Conservation (phyloP, 2,113 vertebrate species). For the Proteles cristata region DNA sequence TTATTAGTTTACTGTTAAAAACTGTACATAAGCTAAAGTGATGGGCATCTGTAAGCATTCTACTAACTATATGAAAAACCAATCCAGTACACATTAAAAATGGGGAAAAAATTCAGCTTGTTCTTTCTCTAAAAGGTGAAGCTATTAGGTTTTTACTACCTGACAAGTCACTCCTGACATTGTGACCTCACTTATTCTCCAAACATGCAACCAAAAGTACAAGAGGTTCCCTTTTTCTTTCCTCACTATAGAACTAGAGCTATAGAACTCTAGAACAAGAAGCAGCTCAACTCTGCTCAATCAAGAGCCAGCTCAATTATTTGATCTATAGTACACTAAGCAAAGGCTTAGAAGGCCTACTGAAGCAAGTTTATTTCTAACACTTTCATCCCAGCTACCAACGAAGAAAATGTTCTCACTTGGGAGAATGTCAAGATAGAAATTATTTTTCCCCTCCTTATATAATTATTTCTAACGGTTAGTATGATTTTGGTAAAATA, state of each 20-base stretch:
- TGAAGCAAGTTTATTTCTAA: neutral
- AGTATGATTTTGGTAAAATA: constrained; percentile 34
- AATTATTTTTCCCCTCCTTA: neutral
- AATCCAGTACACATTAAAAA: neutral
- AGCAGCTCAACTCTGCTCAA: neutral
- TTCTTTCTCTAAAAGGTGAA: constrained; percentile 7
- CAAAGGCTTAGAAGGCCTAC: neutral
- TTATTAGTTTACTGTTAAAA: constrained; percentile 38
- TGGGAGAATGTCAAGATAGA: neutral
- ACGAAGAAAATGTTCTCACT: neutral
- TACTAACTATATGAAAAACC: neutral
- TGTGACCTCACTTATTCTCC: neutral
- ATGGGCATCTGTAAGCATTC: constrained; percentile 17
- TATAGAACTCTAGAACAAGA: neutral
- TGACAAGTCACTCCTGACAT: neutral
- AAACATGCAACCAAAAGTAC: neutral
- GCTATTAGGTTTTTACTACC: neutral
- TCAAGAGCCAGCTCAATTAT: neutral
- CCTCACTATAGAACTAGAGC: neutral
- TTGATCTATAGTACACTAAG: neutral
- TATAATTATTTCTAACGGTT: neutral
- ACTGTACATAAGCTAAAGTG: neutral
- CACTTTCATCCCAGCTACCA: neutral
- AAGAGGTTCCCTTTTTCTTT: neutral
- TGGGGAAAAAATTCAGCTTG: neutral